phyloP scores from a whole-genome alignment of 2,113 vertebrate species.

The Myotis lucifugus region DNA sequence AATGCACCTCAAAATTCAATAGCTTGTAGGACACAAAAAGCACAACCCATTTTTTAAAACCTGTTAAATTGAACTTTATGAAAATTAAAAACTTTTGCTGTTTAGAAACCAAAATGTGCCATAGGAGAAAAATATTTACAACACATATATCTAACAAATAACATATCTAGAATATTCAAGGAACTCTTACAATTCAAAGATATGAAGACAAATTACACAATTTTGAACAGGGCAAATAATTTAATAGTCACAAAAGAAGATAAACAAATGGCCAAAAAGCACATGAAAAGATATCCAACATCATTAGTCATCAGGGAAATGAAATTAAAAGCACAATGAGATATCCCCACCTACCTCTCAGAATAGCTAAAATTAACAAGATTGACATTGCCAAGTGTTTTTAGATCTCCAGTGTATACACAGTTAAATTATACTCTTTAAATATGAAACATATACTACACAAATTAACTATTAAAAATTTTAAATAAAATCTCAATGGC shows the following conservation, averaged over 20 bases:
- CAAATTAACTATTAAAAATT: not conserved
- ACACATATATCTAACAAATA: not conserved
- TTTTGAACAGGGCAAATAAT: slow-evolving; percentile 2
- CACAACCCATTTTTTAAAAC: not conserved
- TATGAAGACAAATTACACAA: not conserved
- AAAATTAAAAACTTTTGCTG: not conserved
- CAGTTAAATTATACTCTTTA: not conserved
- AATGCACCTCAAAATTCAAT: not conserved
- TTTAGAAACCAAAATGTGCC: not conserved
- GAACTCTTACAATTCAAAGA: not conserved
- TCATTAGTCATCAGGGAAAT: not conserved
- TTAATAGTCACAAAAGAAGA: not conserved
- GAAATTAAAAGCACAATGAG: not conserved
- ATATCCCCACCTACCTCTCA: not conserved
- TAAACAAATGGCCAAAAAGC: not conserved
- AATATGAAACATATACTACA: not conserved
- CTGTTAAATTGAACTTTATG: not conserved
- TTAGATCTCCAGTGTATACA: not conserved
- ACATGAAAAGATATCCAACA: not conserved
- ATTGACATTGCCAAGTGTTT: not conserved
- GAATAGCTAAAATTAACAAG: not conserved
- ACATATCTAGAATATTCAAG: not conserved
- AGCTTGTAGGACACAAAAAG: not conserved
- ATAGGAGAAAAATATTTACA: not conserved
- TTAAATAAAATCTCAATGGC: not conserved